Evolutionary conservation across 1,140 invertebrate species (phyloP).

Genomic region (Phymorhynchus buccinoides): DNA sequence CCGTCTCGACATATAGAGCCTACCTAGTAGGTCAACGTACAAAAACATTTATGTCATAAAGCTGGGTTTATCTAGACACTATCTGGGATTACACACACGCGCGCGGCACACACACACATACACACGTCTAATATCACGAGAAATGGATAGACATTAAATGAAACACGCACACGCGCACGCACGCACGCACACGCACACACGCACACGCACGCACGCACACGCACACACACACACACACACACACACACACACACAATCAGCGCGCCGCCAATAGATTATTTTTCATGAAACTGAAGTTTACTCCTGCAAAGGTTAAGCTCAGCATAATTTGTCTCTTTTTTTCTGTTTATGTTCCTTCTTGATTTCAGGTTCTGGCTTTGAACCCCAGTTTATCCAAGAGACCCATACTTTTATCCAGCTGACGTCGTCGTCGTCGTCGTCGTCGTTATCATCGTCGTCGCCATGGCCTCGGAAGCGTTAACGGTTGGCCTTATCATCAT

Average conservation of each 20-base stretch:
- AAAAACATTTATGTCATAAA: not conserved
- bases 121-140: too few species aligned
- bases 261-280: too few species aligned
- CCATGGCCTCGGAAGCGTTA: not conserved
- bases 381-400: too few species aligned
- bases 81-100: not conserved
- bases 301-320: too few species aligned
- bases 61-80: not conserved
- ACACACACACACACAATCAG: conserved; percentile 15
- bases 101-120: not conserved
- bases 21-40: too few species aligned
- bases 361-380: not conserved
- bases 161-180: not conserved
- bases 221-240: conserved; percentile 6
- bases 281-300: too few species aligned
- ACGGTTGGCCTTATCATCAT: not conserved
- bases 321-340: not conserved
- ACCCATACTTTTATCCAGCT: too few species aligned
- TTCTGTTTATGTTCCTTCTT: not conserved
- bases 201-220: not conserved
- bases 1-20: too few species aligned
- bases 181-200: not conserved
- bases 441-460: not conserved
- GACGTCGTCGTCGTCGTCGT: not conserved
- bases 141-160: too few species aligned